Percentiles rank a stretch among this genome's conserved stretches.
phyloP scores from a whole-genome alignment of 2,797 vertebrate species.

The Vultur gryphus region DNA sequence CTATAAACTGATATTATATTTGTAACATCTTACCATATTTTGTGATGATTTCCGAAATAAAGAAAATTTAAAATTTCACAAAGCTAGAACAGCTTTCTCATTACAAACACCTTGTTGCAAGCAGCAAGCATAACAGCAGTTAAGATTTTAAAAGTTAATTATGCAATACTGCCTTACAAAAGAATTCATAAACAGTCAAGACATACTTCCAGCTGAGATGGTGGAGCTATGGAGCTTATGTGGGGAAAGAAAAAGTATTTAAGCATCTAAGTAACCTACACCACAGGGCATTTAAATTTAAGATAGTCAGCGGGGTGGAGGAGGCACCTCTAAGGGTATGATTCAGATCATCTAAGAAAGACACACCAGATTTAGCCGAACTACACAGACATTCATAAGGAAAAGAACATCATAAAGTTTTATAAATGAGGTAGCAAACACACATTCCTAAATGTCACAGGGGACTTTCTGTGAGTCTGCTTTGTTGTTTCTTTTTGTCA shows the following conservation, averaged over 20 bases:
- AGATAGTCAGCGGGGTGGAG: not conserved
- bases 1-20: not conserved
- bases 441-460: not conserved
- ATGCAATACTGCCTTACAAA: not conserved
- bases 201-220: not conserved
- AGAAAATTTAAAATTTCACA: not conserved
- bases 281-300: not conserved
- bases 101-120: not conserved
- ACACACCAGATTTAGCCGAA: not conserved
- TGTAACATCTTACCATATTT: not conserved
- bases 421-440: not conserved
- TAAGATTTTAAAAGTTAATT: not conserved
- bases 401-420: not conserved
- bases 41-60: not conserved
- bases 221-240: not conserved
- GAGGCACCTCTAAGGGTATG: not conserved
- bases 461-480: not conserved
- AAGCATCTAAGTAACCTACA: not conserved
- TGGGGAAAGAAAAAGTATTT: not conserved
- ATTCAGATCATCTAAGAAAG: not conserved
- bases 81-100: not conserved
- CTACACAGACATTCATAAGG: not conserved
- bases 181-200: not conserved
- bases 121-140: not conserved
- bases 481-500: not conserved